Conservation (phyloP, 1,140 invertebrate genomes). For the Melipona quadrifasciata region DNA sequence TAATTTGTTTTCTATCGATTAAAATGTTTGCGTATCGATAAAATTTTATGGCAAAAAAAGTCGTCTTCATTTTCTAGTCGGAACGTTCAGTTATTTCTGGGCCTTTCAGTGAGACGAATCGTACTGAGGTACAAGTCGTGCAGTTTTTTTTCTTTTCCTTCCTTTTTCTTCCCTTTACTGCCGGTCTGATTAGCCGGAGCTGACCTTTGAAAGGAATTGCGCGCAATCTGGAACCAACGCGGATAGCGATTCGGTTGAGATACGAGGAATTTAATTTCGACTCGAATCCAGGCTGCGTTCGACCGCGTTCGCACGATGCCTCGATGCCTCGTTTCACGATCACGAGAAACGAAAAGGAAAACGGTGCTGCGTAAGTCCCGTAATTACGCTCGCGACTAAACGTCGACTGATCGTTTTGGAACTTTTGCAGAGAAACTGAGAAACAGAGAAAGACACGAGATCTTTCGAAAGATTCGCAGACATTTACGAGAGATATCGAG, state of each 20-base stretch:
- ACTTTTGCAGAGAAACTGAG: not conserved
- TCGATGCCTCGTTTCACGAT: not conserved
- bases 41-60: no score
- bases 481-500: not conserved
- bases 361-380: not conserved
- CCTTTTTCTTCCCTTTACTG: no score
- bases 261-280: constrained; percentile 37
- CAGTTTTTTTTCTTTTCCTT: no score
- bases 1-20: no score
- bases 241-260: constrained; percentile 3
- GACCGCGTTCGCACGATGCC: not conserved
- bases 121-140: no score
- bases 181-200: constrained; percentile 12
- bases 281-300: not conserved
- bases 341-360: not conserved
- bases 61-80: no score
- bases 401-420: not conserved
- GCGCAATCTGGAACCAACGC: constrained; percentile 33
- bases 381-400: not conserved
- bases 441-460: not conserved
- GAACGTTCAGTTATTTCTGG: no score
- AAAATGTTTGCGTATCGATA: no score
- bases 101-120: no score
- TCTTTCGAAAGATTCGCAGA: no score
- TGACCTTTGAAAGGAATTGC: constrained; percentile 31